Evolutionary conservation across 2,888 invertebrate species (phyloP).

Genomic region (Tachina grossa): DNA sequence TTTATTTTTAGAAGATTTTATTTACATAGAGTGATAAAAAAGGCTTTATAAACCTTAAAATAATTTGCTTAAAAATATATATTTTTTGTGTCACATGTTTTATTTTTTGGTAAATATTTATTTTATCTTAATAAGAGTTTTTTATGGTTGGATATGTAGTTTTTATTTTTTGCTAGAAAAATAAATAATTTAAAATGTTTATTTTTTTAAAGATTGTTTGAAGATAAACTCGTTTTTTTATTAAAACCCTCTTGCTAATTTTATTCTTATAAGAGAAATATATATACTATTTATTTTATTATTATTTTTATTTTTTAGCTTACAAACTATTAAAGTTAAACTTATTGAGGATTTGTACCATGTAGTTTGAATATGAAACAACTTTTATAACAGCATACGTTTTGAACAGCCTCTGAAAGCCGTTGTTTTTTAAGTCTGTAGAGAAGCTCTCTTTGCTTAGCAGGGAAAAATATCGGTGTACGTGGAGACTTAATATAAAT

Average conservation of each 20-base stretch:
- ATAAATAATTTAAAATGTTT: too few relatives aligned
- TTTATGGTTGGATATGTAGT: background rate
- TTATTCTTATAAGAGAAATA: conserved; percentile 15
- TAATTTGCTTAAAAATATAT: background rate
- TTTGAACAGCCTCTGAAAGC: conserved; percentile 21
- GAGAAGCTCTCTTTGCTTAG: conserved; percentile 35
- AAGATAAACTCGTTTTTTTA: background rate
- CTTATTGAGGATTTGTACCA: conserved; percentile 56
- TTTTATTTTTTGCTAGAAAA: background rate
- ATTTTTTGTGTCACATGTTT: background rate
- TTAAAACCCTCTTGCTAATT: background rate
- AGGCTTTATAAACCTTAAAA: background rate
- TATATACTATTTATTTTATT: background rate
- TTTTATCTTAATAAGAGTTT: too few relatives aligned
- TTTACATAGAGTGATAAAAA: background rate
- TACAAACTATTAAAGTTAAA: conserved; percentile 34
- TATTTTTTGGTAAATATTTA: too few relatives aligned
- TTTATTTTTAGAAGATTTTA: background rate
- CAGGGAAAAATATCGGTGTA: conserved; percentile 12
- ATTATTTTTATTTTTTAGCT: conserved; percentile 4
- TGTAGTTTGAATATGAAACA: conserved; percentile 54
- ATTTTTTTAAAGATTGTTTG: background rate
- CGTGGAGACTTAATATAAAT: background rate
- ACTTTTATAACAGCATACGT: conserved; percentile 44
- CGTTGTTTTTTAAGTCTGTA: conserved; percentile 9